Base-by-base conservation (phyloP, 2,113 vertebrate species). In the Hyperopisus bebe region DNA sequence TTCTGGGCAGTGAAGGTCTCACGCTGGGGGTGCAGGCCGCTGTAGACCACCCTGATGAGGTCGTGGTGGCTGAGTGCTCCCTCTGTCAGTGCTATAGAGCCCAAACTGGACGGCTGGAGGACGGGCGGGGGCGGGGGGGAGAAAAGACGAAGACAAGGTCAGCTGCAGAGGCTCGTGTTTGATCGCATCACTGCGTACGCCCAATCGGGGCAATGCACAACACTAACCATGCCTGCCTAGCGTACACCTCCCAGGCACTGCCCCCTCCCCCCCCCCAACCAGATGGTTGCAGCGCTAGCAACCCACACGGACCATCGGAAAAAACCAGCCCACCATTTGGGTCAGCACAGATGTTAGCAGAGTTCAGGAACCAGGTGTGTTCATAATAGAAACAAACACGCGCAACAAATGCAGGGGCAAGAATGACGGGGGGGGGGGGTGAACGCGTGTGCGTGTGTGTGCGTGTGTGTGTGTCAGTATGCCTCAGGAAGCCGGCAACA, bases 1-100 rank as follows among this genome's bases (percentile, higher is more conserved):
- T 99, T 99, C 94, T 99, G 98, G 44, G 98, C 98, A 62, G 98
- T 99, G 95, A 99, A 99, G 50, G 98, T 99, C 96, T 99, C 98
- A 94, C 98, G 97, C 92, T 99, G 98, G 91, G 97, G 98, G 94
- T 99, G 98, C 93, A 99, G 96, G 92, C 98, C 98, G 83, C 98
- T 98, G 94, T 99, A 99, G 92, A 99, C 98, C 92, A 99, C 98
- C 91, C 96, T 94, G 95, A 98, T 97, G 92, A 99, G 97, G 93
- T 98, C 98, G 89, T 99, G 98, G 89, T 99, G 98, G 95, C 97
- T 97, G 3, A 99, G 95, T 0, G 98, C 98, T 89, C 98, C 98
- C 94, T 99, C 98, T 1, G 98, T 99, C 95, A 99, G 94, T 91
- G 97, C 98, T 97, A 99, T 99, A 90, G 98, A 98, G 90, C 98